Evolutionary conservation across 2,888 invertebrate genomes (phyloP).

Genomic region (Imbricaverruca yamaguchii): DNA sequence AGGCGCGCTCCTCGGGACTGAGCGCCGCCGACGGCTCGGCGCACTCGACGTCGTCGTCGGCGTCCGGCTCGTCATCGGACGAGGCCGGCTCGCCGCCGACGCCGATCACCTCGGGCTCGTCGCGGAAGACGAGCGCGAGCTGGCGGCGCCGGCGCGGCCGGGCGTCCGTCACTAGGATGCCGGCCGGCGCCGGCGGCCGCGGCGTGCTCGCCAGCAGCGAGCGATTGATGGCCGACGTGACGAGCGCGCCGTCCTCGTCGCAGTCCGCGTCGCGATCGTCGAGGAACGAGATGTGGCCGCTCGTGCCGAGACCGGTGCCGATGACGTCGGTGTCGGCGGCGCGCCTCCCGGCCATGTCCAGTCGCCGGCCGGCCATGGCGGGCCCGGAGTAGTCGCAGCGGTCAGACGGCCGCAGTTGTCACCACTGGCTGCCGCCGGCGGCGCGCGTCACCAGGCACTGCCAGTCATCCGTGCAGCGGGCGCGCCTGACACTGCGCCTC

Average conservation of each 20-base stretch:
- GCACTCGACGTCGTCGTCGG: slow-evolving; percentile 41
- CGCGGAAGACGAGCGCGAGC: slow-evolving; percentile 72
- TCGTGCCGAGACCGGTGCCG: slow-evolving; percentile 37
- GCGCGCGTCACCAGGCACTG: too few species aligned
- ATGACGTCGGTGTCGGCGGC: slow-evolving; percentile 40
- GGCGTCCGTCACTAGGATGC: background rate
- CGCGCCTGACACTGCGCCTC: too few species aligned
- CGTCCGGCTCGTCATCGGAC: slow-evolving; percentile 33
- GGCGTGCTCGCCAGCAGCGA: slow-evolving; percentile 7
- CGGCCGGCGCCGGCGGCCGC: slow-evolving; percentile 25
- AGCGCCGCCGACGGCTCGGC: slow-evolving; percentile 53
- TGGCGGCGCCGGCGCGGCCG: slow-evolving; percentile 34
- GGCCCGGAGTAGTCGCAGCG: too few species aligned
- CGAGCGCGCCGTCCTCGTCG: background rate
- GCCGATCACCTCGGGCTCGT: slow-evolving; percentile 66
- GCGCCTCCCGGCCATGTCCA: background rate
- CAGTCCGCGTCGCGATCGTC: background rate
- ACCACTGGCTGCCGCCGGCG: too few species aligned
- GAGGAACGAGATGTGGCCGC: slow-evolving; percentile 30
- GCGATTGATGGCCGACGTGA: background rate
- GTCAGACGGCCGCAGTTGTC: too few species aligned
- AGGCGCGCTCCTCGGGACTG: slow-evolving; percentile 41
- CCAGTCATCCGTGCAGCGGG: too few species aligned
- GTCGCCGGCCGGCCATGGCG: background rate
- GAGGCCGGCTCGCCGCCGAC: slow-evolving; percentile 53